Conservation (phyloP, 2,888 invertebrate genomes). For the Pachydiplax longipennis region DNA sequence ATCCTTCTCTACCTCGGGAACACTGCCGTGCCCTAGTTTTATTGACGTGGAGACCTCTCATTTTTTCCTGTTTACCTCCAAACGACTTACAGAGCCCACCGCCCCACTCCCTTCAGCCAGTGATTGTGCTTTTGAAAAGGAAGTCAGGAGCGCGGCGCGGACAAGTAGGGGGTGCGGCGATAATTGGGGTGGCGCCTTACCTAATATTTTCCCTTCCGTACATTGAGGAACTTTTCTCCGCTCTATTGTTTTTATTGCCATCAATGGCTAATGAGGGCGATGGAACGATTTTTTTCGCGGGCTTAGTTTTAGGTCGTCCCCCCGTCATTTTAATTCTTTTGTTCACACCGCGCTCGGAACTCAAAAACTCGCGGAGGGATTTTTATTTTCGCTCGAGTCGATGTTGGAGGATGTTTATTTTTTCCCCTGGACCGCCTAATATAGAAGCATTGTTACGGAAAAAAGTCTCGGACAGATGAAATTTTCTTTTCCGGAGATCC, state of each 20-base stretch:
- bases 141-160: not conserved
- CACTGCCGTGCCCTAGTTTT: not conserved
- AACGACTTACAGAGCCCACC: not conserved
- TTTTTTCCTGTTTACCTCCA: not conserved
- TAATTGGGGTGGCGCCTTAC: conserved; percentile 25
- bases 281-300: not conserved
- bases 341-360: not conserved
- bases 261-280: not conserved
- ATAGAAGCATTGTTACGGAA: no score
- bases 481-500: no score
- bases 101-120: not conserved
- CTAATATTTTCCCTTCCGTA: not conserved
- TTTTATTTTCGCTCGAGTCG: no score
- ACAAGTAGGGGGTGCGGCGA: not conserved
- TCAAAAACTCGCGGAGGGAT: no score
- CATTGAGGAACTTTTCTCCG: not conserved
- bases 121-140: not conserved
- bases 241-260: not conserved
- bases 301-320: not conserved
- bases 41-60: not conserved
- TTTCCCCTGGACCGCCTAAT: no score
- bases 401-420: no score
- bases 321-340: not conserved
- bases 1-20: not conserved
- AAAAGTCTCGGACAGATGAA: no score